Evolutionary conservation across 2,888 invertebrate genomes (phyloP).

Genomic region (Drosophila merina): DNA sequence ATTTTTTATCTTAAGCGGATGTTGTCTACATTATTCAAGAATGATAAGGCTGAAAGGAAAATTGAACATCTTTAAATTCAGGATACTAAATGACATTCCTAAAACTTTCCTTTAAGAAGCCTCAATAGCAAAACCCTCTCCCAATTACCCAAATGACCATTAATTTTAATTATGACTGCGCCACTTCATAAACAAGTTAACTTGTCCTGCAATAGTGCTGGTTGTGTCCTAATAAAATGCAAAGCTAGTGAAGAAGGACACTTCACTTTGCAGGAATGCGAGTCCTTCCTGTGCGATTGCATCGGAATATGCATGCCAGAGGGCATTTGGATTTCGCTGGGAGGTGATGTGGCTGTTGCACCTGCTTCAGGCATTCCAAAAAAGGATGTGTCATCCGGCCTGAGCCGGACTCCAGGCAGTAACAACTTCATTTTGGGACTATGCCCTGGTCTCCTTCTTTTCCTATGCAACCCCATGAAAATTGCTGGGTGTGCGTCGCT

Average conservation of each 20-base stretch:
- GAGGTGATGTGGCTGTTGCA: conserved; percentile 24
- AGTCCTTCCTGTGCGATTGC: conserved; percentile 36
- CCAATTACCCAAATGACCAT: conserved; percentile 63
- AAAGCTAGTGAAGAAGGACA: conserved; percentile 55
- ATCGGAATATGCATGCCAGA: conserved; percentile 63
- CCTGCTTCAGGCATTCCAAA: conserved; percentile 38
- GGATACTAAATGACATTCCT: neutral
- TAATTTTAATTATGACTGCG: conserved; percentile 79
- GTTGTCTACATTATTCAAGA: too few species aligned
- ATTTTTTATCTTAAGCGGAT: neutral
- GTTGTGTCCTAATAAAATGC: conserved; percentile 36
- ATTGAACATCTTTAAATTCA: neutral
- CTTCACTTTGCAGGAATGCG: conserved; percentile 32
- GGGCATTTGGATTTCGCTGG: conserved; percentile 35
- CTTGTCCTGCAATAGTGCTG: conserved; percentile 46
- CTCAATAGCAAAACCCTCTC: neutral
- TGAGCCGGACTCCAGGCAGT: conserved; percentile 36
- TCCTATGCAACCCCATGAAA: conserved; percentile 25
- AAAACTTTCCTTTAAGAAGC: neutral
- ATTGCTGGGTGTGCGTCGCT: conserved; percentile 69
- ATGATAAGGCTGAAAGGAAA: too few species aligned
- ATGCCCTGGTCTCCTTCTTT: conserved; percentile 26
- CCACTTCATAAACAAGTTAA: conserved; percentile 73
- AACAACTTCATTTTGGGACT: conserved; percentile 68
- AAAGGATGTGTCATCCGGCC: conserved; percentile 51